Evolutionary conservation across 1,140 invertebrate genomes (phyloP).

Genomic region (Hyles euphorbiae): DNA sequence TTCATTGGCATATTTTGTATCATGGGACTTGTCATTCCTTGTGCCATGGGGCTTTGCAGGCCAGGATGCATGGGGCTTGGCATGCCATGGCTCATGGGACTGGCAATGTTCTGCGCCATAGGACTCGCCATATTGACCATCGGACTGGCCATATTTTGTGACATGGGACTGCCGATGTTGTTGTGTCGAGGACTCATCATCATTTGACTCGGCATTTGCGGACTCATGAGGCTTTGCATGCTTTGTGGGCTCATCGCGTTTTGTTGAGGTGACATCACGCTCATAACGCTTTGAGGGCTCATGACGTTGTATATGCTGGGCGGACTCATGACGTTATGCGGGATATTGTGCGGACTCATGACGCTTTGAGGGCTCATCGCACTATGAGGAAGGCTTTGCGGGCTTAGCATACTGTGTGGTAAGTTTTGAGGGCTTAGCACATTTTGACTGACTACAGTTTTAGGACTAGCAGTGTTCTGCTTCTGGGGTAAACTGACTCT

Average conservation of each 20-base stretch:
- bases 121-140: constrained; percentile 64
- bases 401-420: constrained; percentile 50
- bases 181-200: constrained; percentile 67
- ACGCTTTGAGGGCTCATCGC: constrained; percentile 49
- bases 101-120: constrained; percentile 57
- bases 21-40: constrained; percentile 55
- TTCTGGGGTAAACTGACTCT: constrained; percentile 59
- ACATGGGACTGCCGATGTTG: constrained; percentile 63
- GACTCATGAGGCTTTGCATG: constrained; percentile 67
- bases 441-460: constrained; percentile 58
- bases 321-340: constrained; percentile 65
- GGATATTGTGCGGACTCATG: constrained; percentile 63
- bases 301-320: constrained; percentile 67
- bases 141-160: constrained; percentile 61
- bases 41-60: constrained; percentile 52
- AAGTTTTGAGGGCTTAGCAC: constrained; percentile 65
- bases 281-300: constrained; percentile 67
- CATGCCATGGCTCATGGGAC: constrained; percentile 66
- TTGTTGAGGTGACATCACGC: constrained; percentile 70
- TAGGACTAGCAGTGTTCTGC: constrained; percentile 50
- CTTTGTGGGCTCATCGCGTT: constrained; percentile 69
- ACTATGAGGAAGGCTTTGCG: constrained; percentile 39
- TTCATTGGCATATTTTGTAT: constrained; percentile 58
- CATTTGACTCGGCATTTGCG: constrained; percentile 63
- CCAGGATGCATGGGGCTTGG: constrained; percentile 67